Conservation (phyloP, 2,888 invertebrate species). For the Mythimna impura region DNA sequence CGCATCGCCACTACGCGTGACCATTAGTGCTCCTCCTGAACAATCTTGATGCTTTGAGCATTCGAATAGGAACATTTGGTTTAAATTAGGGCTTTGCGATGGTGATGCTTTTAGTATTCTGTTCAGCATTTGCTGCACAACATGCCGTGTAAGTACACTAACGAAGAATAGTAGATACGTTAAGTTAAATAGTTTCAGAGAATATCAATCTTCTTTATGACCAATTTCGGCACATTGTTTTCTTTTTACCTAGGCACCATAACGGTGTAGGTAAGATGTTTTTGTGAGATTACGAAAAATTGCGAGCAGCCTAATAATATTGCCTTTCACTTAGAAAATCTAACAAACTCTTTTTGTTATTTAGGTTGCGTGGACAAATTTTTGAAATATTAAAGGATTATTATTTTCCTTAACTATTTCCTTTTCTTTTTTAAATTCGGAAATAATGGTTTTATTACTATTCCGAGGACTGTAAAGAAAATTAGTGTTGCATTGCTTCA, state of each 20-base stretch:
- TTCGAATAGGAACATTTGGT: conserved; percentile 31
- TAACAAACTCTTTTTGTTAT: not conserved
- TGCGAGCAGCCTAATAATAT: not conserved
- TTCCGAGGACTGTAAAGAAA: too few species aligned
- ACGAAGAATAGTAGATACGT: not conserved
- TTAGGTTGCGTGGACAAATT: not conserved
- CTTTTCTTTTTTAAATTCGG: too few species aligned
- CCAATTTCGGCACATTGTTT: not conserved
- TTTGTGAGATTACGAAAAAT: too few species aligned
- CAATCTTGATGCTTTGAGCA: conserved; percentile 78
- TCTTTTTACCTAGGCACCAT: not conserved
- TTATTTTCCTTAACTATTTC: too few species aligned
- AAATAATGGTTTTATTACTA: too few species aligned
- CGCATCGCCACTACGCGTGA: conserved; percentile 83
- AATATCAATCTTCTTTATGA: not conserved
- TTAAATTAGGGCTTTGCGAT: conserved; percentile 23
- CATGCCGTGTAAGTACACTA: too few species aligned
- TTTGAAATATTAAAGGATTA: too few species aligned
- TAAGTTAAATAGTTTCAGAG: not conserved
- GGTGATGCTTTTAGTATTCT: conserved; percentile 19
- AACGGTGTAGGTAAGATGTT: not conserved
- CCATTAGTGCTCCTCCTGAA: conserved; percentile 57
- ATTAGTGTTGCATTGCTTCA: too few species aligned
- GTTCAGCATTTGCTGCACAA: conserved; percentile 7
- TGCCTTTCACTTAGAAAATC: not conserved